Percentiles rank a stretch among this genome's conserved stretches.
phyloP scores from a whole-genome alignment of 2,113 vertebrate species.

The Laterallus jamaicensis region DNA sequence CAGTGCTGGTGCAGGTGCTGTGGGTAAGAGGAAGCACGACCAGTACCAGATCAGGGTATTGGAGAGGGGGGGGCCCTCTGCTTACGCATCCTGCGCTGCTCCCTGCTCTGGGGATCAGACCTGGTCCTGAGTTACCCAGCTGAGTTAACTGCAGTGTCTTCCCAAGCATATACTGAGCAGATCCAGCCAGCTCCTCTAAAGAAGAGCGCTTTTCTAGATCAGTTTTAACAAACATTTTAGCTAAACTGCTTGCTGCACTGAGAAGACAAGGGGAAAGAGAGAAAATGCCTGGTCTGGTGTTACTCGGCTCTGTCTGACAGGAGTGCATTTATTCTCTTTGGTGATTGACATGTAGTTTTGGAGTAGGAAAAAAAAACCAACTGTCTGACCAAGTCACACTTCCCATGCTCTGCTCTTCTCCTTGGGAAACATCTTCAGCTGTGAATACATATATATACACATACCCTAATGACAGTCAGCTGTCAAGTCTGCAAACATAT shows the following conservation, averaged over 20 bases:
- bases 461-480: constrained; percentile 76
- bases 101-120: neutral
- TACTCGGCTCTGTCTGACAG: neutral
- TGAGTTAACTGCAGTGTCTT: neutral
- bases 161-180: neutral
- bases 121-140: neutral
- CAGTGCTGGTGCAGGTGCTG: neutral
- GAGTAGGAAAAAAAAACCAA: neutral
- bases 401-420: constrained; percentile 4
- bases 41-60: neutral
- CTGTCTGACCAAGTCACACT: constrained; percentile 5
- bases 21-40: neutral
- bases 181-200: neutral
- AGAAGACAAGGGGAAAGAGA: neutral
- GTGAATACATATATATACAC: constrained; percentile 6
- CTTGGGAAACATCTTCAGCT: constrained; percentile 68
- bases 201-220: neutral
- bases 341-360: neutral
- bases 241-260: neutral
- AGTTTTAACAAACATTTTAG: neutral
- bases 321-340: neutral
- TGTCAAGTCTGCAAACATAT: constrained; percentile 78
- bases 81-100: neutral
- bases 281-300: neutral
- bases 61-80: neutral